Conservation (phyloP, 2,888 invertebrate species). For the Hetaerina titia region DNA sequence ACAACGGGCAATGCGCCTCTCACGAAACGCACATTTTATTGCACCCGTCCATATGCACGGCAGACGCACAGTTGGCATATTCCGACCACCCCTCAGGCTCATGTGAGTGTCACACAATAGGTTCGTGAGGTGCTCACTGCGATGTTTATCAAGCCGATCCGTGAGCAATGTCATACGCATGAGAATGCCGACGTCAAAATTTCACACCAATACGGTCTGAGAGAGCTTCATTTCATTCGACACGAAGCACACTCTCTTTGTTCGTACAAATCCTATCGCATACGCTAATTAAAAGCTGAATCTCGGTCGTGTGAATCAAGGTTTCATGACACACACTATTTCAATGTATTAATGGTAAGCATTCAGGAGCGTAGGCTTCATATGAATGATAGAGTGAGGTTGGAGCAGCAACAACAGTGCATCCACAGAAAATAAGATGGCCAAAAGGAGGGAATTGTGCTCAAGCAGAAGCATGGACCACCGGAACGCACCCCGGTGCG, state of each 20-base stretch:
- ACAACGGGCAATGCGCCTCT: not conserved
- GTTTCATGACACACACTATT: not conserved
- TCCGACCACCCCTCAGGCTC: not conserved
- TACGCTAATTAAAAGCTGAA: not conserved
- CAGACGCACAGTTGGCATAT: not conserved
- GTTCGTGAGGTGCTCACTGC: conserved; percentile 21
- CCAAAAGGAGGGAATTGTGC: too few species aligned
- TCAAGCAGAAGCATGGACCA: too few species aligned
- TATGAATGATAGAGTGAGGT: too few species aligned
- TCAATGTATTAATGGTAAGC: not conserved
- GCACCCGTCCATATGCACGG: not conserved
- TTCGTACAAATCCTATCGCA: not conserved
- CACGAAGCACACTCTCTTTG: not conserved
- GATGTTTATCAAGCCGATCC: conserved; percentile 20
- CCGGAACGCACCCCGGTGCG: too few species aligned
- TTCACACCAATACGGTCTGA: not conserved
- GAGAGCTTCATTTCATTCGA: not conserved
- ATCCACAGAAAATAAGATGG: too few species aligned
- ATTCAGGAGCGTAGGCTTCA: not conserved
- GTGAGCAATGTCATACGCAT: conserved; percentile 42
- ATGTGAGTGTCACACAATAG: conserved; percentile 32
- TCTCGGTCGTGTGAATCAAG: not conserved
- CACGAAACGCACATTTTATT: not conserved
- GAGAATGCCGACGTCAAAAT: not conserved
- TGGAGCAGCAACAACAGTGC: too few species aligned